Base-by-base conservation (phyloP, 2,113 vertebrate species). In the Notarius quadriscutis region DNA sequence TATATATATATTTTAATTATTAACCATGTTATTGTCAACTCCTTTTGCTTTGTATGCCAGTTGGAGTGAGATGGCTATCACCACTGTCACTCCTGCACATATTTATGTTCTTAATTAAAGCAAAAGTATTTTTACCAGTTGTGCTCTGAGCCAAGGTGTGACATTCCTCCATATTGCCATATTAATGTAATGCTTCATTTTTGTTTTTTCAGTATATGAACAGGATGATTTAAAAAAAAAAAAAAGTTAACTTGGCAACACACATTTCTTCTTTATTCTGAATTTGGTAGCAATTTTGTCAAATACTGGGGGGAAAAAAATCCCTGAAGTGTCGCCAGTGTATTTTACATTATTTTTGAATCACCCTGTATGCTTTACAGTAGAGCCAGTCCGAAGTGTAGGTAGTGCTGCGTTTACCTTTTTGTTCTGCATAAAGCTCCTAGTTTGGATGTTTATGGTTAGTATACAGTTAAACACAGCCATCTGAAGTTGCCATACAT, bases 331-430 rank as follows among this genome's bases (percentile, higher is more conserved):
- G 48, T 77, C 25, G 20, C 48, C 41, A 79, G 7, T 27, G 25
- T 55, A 14, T n/a, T 51, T 55, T 62, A 62, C 55, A 25, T 11
- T 85, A 53, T 8, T 57, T 80, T 80, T 58, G 7, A 80, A 80
- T 34, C 50, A 78, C 25, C 15, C 15, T 57, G 51, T 58, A 63
- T 25, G 53, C 71, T 65, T 63, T 65, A 69, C 51, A 0, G 18
- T 75, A 74, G 50, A 81, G 69, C 34, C 69, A 72, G 5, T 84
- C 51, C 1, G 7, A 27, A 84, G 15, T 57, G 55, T 75, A 48
- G 20, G 83, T 84, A 22, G 20, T 25, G 30, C n/a, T 72, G 15
- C 48, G 62, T 89, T 86, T 78, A 79, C 27, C 9, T 74, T 84
- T 84, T 74, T 69, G n/a, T 51, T 75, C 34, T 86, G 22, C 12